Evolutionary conservation across 2,113 vertebrate species (phyloP).

Genomic region (Mystacornis crossleyi): DNA sequence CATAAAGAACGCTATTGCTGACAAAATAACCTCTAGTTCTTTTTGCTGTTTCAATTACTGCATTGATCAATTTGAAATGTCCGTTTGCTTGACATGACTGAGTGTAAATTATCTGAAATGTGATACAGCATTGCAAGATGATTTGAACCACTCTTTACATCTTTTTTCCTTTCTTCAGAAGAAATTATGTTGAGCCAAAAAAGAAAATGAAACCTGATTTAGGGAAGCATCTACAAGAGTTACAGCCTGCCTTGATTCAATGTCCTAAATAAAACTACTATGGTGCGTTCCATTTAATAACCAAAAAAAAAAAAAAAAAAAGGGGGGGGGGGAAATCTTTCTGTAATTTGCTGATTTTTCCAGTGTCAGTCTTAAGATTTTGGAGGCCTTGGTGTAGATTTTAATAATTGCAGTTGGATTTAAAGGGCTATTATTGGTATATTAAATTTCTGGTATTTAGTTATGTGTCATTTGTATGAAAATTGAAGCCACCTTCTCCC

Average conservation of each 20-base stretch:
- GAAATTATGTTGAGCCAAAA: not conserved
- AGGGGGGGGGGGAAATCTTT: no score
- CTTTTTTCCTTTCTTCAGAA: not conserved
- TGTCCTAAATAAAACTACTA: not conserved
- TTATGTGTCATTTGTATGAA: not conserved
- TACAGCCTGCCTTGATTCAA: not conserved
- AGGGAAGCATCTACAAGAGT: not conserved
- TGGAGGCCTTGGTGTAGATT: not conserved
- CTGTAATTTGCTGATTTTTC: not conserved
- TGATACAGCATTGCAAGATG: not conserved
- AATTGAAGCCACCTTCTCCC: conserved; percentile 6
- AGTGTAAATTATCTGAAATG: conserved; percentile 19
- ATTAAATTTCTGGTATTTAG: not conserved
- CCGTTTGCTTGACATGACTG: not conserved
- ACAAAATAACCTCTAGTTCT: conserved; percentile 17
- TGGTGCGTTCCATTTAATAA: not conserved
- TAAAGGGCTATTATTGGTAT: not conserved
- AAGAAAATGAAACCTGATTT: not conserved
- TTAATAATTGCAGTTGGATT: not conserved
- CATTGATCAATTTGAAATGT: conserved; percentile 35
- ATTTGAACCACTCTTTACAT: not conserved
- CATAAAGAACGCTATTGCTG: conserved; percentile 24
- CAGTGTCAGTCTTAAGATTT: not conserved
- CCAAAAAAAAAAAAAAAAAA: not conserved
- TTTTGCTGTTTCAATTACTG: conserved; percentile 42